Conservation (phyloP, 2,113 vertebrate species). For the Balaeniceps rex region DNA sequence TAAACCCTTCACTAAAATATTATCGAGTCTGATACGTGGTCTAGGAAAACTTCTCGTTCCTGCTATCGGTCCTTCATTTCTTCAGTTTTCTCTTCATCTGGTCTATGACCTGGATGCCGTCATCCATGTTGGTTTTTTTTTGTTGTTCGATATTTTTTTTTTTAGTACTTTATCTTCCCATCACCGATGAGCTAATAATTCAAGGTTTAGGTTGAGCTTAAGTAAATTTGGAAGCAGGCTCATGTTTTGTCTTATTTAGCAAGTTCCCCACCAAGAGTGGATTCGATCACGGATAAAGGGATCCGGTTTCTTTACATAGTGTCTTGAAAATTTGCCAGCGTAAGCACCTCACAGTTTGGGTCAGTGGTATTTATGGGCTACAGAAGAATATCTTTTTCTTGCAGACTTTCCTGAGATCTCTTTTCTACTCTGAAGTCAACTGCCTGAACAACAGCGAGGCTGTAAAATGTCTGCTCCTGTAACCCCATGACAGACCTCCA, state of each 20-base stretch:
- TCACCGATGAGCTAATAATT: background rate
- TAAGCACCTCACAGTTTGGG: background rate
- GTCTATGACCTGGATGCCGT: background rate
- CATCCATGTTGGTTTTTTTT: background rate
- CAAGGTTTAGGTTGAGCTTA: background rate
- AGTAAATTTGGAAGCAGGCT: background rate
- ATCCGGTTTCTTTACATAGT: background rate
- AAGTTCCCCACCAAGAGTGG: background rate
- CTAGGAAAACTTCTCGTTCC: background rate
- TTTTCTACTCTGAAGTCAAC: background rate
- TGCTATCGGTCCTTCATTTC: background rate
- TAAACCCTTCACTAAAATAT: background rate
- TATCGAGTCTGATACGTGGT: background rate
- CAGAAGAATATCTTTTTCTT: background rate
- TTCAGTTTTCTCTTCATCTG: background rate
- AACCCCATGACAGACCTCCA: background rate
- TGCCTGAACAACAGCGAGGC: background rate
- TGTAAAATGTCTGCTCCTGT: background rate
- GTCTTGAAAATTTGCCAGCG: background rate
- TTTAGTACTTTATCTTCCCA: background rate
- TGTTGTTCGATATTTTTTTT: background rate
- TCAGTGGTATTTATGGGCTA: background rate
- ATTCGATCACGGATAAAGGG: background rate
- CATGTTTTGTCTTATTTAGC: background rate
- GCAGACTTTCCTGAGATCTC: background rate